Evolutionary conservation across 1,140 invertebrate species (phyloP), one percentile per base, ranked within the genome.

Genomic region (Trichonephila clavata): DNA sequence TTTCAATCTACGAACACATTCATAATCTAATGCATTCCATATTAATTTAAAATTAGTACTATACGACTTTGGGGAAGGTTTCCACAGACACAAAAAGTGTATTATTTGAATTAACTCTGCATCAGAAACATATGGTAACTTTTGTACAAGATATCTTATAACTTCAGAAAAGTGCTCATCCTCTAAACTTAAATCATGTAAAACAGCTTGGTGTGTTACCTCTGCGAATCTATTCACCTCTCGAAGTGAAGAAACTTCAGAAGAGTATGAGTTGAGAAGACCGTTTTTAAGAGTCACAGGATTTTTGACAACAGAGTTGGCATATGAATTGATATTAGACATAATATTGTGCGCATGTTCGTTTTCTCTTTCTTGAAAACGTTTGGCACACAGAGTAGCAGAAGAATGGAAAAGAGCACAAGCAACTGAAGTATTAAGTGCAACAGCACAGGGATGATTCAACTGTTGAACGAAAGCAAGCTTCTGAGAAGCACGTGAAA

Each of bases 11-110:
- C 61, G 10, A 24, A 68, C 61, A 71, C 93, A 94, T 50, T 94
- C 87, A 18, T 43, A 16, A 94, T 94, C 93, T 18, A 94, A 60
- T 5, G 39, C 65, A 63, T 94, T 94, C 93, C 93, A 94, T 18
- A 94, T 27, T 5, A 60, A 20, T 71, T 86, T 90, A 39, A 90
- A 94, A 59, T 94, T 90, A 6, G 60, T 63, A 71, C 77, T 90
- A 7, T 13, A 65, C 16, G 93, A 89, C 24, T 81, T 86, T 3
- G 81, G 71, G 60, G 80, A 84, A 39, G 81, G 63, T 16, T 88
- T 80, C 93, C 80, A 94, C 10, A 89, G 50, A 61, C 93, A 94
- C n/a, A 94, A 90, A 39, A 27, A 90, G 86, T 90, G 60, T n/a
- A 94, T 60, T n/a, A 83, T 32, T 57, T 71, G 60, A 21, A 90